Percentiles rank a stretch among this genome's conserved stretches.
Evolutionary conservation across 1,140 invertebrate genomes (phyloP).

Genomic region (Diorhabda carinulata): DNA sequence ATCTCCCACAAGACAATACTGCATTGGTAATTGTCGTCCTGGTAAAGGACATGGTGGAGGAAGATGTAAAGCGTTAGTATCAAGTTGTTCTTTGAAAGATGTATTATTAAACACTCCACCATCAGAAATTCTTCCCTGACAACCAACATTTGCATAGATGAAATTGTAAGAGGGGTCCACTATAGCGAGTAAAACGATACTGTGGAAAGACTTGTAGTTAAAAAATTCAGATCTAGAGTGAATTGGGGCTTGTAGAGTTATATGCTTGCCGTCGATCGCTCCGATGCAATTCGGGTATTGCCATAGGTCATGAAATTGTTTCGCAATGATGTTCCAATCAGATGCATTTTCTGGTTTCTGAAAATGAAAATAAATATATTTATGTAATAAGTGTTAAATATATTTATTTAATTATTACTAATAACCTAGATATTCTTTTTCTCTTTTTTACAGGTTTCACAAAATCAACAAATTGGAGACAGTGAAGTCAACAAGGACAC

Average conservation of each 20-base stretch:
- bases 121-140: no score
- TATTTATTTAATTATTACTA: not conserved
- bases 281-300: conserved; percentile 25
- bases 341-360: not conserved
- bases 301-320: conserved; percentile 27
- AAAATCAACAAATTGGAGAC: conserved; percentile 1
- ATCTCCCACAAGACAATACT: no score
- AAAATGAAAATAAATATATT: not conserved
- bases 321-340: conserved; percentile 29
- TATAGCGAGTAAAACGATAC: conserved; percentile 53
- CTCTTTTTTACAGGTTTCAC: not conserved
- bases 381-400: conserved; percentile 5
- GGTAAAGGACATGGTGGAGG: no score
- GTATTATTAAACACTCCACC: no score
- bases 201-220: conserved; percentile 53
- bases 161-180: no score
- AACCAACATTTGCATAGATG: no score
- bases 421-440: not conserved
- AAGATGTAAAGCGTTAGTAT: no score
- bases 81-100: no score
- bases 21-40: no score
- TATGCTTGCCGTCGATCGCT: conserved; percentile 39
- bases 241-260: conserved; percentile 39
- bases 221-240: conserved; percentile 48
- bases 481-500: not conserved